These are phyloP conservation scores for Myotis myotis DNA, from an alignment of 2,797 vertebrate genomes.

Conservation along the genomic window DNA sequence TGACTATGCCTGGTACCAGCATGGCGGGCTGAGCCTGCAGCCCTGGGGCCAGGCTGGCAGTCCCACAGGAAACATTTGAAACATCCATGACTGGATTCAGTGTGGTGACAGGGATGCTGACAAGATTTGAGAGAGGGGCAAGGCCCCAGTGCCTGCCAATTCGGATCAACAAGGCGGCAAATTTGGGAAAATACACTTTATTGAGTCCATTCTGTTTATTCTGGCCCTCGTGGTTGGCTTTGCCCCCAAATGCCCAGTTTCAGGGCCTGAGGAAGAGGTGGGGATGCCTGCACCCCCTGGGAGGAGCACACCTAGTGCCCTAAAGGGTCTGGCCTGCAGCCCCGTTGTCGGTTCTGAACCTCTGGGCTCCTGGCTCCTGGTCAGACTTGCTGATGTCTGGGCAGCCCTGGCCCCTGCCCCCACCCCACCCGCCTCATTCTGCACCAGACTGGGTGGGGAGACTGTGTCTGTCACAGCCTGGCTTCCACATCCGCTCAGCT, in stretches of 20 bases:
- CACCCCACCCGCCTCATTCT: constrained; percentile 39
- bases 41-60: background rate
- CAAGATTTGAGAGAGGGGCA: background rate
- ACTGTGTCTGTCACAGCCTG: constrained; percentile 46
- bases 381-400: constrained; percentile 3
- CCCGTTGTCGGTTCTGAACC: constrained; percentile 15
- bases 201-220: constrained; percentile 74
- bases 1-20: background rate
- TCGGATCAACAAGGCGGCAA: constrained; percentile 76
- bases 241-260: constrained; percentile 64
- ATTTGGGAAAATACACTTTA: constrained; percentile 79
- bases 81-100: background rate
- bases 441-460: constrained; percentile 7
- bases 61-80: background rate
- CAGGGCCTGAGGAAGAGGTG: background rate
- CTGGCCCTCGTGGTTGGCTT: constrained; percentile 56
- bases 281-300: constrained; percentile 60
- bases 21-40: background rate
- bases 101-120: background rate
- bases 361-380: background rate
- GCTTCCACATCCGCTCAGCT: constrained; percentile 73
- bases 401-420: background rate
- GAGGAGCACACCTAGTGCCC: background rate
- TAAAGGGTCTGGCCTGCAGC: constrained; percentile 56
- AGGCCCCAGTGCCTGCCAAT: constrained; percentile 53